Percentiles rank a stretch among this genome's conserved stretches.
Evolutionary conservation across 30 jellyfish, hydroid and myxozoan genomes (phyloP).

Genomic region (Aurelia sp.): DNA sequence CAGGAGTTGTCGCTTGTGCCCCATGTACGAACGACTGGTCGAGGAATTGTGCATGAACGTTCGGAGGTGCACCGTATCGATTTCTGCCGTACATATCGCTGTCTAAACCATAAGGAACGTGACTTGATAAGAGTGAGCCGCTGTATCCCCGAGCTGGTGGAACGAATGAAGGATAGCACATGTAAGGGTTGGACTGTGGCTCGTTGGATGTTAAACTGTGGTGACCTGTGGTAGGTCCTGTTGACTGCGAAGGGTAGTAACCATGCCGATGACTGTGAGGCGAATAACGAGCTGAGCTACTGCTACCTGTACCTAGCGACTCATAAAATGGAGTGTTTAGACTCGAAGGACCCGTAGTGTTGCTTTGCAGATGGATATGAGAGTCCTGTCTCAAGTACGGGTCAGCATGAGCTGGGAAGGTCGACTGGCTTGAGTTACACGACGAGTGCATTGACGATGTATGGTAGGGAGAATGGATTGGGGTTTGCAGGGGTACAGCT

Average conservation of each 20-base stretch:
- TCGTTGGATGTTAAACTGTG: constrained; percentile 78
- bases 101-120: constrained; percentile 80
- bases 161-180: constrained; percentile 92
- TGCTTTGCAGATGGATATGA: constrained; percentile 80
- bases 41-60: constrained; percentile 85
- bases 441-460: constrained; percentile 85
- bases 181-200: constrained; percentile 84
- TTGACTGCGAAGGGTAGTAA: constrained; percentile 76
- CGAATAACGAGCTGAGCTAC: constrained; percentile 85
- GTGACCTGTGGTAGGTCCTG: constrained; percentile 84
- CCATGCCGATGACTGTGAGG: constrained; percentile 94
- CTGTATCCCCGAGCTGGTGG: constrained; percentile 94
- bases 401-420: constrained; percentile 90
- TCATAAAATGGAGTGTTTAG: constrained; percentile 82
- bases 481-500: constrained; percentile 44
- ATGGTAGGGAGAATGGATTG: constrained; percentile 74
- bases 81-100: constrained; percentile 83
- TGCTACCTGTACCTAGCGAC: constrained; percentile 65
- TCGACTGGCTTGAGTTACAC: constrained; percentile 86
- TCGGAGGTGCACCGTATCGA: constrained; percentile 94
- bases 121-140: constrained; percentile 76
- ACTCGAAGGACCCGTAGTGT: constrained; percentile 73
- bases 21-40: constrained; percentile 92
- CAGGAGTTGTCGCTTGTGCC: constrained; percentile 82
- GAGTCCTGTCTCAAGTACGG: constrained; percentile 87